Base-by-base conservation (phyloP, 2,113 vertebrate species). In the Brachyhypopomus gauderio region DNA sequence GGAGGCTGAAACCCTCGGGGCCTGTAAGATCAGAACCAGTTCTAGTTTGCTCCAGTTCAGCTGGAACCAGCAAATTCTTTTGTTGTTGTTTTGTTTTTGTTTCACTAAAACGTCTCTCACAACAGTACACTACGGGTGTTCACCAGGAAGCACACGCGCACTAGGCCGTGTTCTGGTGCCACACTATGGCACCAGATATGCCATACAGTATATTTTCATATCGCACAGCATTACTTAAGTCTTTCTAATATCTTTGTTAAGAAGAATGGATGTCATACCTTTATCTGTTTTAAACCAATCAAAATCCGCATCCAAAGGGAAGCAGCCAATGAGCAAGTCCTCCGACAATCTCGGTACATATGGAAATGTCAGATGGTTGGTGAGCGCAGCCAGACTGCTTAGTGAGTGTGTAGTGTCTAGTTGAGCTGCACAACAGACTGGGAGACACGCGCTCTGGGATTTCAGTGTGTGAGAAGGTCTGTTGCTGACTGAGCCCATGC, bases 311-410 rank as follows among this genome's bases (percentile, higher is more conserved):
- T n/a, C 27, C 12, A 66, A 59, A 69, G n/a, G 34, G 27, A 63
- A 27, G 3, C 30, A 58, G 48, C 30, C 30, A 81, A 55, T 45
- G 23, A 72, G 52, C 8, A 2, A 75, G 45, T 55, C 72, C 34
- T 45, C 72, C 34, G 55, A 70, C 63, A 59, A 48, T 41, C 72
- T 22, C 22, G 5, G 72, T 69, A 60, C 80, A 81, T 81, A 75
- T 58, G 80, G 72, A 76, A 60, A 45, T 58, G 66, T 75, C 72
- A 75, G 80, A 75, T 75, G 72, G 72, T 70, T 52, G 20, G 36
- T 55, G 52, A 9, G 52, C 20, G 22, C 30, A 20, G 73, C 30
- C 80, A 75, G 79, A 30, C 52, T 5, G 63, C 19, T 25, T 60
- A 48, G 34, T 58, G 62, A 69, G 63, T 59, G 63, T 19, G 14